These are phyloP conservation scores for Bovichtus diacanthus DNA, from an alignment of 2,797 vertebrate genomes.

Conservation along the genomic window DNA sequence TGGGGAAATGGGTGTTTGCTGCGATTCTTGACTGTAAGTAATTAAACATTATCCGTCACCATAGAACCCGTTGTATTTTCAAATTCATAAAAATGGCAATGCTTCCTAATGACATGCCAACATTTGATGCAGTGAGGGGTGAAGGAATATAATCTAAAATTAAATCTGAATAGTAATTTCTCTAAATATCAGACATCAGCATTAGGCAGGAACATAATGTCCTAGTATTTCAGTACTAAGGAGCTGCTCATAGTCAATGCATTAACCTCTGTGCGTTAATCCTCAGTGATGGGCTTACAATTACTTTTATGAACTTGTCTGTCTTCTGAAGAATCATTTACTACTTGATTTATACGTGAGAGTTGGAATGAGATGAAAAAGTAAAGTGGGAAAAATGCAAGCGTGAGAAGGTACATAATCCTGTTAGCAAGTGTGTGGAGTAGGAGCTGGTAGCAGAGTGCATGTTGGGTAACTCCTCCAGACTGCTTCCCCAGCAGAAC, in stretches of 20 bases:
- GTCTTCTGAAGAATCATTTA: conserved; percentile 11
- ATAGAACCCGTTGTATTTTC: conserved; percentile 21
- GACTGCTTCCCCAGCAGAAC: conserved; percentile 6
- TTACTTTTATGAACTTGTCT: conserved; percentile 23
- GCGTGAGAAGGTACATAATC: conserved; percentile 28
- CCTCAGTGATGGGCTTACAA: background rate
- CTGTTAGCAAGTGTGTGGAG: conserved; percentile 26
- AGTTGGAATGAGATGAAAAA: conserved; percentile 6
- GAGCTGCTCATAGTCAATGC: background rate
- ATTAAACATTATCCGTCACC: conserved; percentile 7
- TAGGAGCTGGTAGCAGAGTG: conserved; percentile 14
- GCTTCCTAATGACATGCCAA: conserved; percentile 10
- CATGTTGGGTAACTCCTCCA: background rate
- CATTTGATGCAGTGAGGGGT: conserved; percentile 12
- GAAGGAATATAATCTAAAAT: conserved; percentile 20
- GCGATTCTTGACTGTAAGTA: background rate
- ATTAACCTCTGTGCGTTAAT: background rate
- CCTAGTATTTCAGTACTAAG: conserved; percentile 1
- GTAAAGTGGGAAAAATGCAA: conserved; percentile 3
- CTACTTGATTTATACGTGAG: conserved; percentile 7
- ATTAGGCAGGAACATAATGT: conserved; percentile 1
- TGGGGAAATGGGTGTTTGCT: conserved; percentile 8
- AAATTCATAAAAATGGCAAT: conserved; percentile 25
- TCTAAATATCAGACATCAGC: conserved; percentile 17
- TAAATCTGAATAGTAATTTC: conserved; percentile 27